Evolutionary conservation across 1,140 invertebrate genomes (phyloP).

Genomic region (Drosophila repletoides): DNA sequence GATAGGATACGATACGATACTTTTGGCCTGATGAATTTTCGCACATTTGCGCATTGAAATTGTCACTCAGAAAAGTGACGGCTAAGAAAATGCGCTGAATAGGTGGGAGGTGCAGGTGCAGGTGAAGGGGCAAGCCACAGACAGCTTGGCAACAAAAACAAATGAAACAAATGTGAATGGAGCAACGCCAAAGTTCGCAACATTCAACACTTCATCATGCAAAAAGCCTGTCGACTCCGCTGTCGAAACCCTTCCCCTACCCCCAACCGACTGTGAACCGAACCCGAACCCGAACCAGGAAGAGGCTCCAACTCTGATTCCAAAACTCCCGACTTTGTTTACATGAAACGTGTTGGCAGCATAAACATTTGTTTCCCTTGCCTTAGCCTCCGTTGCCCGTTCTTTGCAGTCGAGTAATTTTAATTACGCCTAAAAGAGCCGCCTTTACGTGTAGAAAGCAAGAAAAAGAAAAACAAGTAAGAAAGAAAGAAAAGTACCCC

Average conservation of each 20-base stretch:
- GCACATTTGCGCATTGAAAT: conserved; percentile 50
- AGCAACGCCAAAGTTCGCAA: conserved; percentile 35
- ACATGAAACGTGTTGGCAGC: conserved; percentile 70
- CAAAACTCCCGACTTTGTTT: conserved; percentile 40
- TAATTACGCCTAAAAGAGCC: conserved; percentile 78
- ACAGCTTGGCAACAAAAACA: conserved; percentile 56
- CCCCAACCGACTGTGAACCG: no score
- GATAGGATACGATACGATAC: neutral
- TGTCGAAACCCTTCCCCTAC: no score
- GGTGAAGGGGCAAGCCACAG: conserved; percentile 12
- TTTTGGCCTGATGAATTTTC: conserved; percentile 36
- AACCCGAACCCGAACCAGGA: conserved; percentile 53
- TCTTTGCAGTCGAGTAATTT: conserved; percentile 63
- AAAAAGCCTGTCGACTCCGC: conserved; percentile 55
- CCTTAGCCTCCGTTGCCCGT: neutral
- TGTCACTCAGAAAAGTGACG: conserved; percentile 33
- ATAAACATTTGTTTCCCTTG: conserved; percentile 58
- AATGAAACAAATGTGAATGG: conserved; percentile 36
- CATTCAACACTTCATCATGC: conserved; percentile 65
- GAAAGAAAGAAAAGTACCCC: conserved; percentile 38
- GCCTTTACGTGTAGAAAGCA: conserved; percentile 57
- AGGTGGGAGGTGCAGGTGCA: neutral
- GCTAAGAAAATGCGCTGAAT: conserved; percentile 24
- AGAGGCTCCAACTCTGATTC: conserved; percentile 7
- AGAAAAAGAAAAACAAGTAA: conserved; percentile 19